A percentile compares a stretch with the other conserved stretches of the same genome.
phyloP scores from a whole-genome alignment of 1,140 invertebrate genomes.

The Ceratosolen fusciceps region DNA sequence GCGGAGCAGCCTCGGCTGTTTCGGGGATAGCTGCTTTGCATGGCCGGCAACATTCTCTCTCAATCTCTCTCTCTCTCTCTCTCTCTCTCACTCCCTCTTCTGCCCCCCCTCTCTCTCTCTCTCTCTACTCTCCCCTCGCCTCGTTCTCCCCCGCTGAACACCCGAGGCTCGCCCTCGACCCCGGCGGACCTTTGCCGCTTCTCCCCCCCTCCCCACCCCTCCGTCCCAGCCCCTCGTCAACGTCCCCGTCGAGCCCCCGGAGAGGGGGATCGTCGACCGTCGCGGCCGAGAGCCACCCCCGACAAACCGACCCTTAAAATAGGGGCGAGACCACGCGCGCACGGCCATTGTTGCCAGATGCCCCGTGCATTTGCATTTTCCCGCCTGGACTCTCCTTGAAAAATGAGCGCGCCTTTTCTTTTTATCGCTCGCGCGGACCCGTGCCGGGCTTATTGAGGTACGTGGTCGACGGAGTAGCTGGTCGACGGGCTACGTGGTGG shows the following conservation, averaged over 20 bases:
- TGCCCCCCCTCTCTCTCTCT: no score
- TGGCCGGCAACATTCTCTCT: conserved; percentile 69
- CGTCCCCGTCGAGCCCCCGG: conserved; percentile 35
- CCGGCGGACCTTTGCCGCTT: no score
- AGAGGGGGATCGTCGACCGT: conserved; percentile 35
- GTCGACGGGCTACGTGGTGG: no score
- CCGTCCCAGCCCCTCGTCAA: conserved; percentile 28
- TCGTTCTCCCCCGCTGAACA: no score
- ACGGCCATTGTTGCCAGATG: conserved; percentile 72
- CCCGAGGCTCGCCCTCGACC: no score
- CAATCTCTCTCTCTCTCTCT: conserved; percentile 55
- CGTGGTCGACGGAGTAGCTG: no score
- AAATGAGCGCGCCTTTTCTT: conserved; percentile 49
- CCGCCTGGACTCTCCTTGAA: conserved; percentile 50
- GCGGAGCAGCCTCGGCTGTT: conserved; percentile 53
- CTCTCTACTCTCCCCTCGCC: no score
- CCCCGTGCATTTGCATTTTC: conserved; percentile 72
- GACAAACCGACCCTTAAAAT: conserved; percentile 71
- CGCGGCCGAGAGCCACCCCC: conserved; percentile 53
- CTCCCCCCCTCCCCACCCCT: conserved; percentile 35
- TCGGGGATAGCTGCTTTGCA: conserved; percentile 66
- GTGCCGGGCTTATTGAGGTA: no score
- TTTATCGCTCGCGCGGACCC: neutral
- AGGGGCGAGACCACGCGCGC: conserved; percentile 67
- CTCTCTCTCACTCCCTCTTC: conserved; percentile 47